Evolutionary conservation across 1,140 invertebrate genomes (phyloP).

Genomic region (Oryctes rhinoceros): DNA sequence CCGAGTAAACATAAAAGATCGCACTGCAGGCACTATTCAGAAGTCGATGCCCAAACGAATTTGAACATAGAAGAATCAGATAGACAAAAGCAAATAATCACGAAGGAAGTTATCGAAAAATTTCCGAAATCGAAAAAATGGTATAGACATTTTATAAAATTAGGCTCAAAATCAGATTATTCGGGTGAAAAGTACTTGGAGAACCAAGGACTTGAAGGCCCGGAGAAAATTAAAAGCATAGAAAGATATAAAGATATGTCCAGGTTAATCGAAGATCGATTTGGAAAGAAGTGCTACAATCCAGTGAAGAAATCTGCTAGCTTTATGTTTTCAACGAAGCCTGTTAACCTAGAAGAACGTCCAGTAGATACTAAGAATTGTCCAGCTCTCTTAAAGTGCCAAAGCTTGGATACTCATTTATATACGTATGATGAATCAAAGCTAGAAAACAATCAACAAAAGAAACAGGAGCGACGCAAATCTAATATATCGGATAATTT

Average conservation of each 20-base stretch:
- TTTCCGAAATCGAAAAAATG: slow-evolving; percentile 57
- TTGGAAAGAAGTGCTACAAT: slow-evolving; percentile 54
- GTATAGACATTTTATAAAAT: slow-evolving; percentile 55
- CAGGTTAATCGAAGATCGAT: slow-evolving; percentile 56
- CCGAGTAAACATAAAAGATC: not conserved
- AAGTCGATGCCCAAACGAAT: slow-evolving; percentile 1
- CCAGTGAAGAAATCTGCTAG: slow-evolving; percentile 57
- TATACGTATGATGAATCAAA: slow-evolving; percentile 47
- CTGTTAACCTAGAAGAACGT: slow-evolving; percentile 51
- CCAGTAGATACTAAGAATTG: slow-evolving; percentile 44
- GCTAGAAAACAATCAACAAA: not conserved
- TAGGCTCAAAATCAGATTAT: slow-evolving; percentile 42
- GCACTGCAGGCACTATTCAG: not conserved
- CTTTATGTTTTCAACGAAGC: slow-evolving; percentile 57
- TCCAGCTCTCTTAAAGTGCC: slow-evolving; percentile 55
- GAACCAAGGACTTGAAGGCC: slow-evolving; percentile 48
- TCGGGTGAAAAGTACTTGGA: slow-evolving; percentile 45
- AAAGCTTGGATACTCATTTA: slow-evolving; percentile 55
- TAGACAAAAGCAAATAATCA: slow-evolving; percentile 54
- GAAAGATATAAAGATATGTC: slow-evolving; percentile 58
- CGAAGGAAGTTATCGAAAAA: slow-evolving; percentile 54
- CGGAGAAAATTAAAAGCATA: slow-evolving; percentile 54
- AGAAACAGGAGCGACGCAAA: slow-evolving; percentile 43
- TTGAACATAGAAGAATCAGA: slow-evolving; percentile 17
- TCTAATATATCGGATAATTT: slow-evolving; percentile 51